Conservation (phyloP, 2,797 vertebrate genomes). For the Eurystomus glaucurus region DNA sequence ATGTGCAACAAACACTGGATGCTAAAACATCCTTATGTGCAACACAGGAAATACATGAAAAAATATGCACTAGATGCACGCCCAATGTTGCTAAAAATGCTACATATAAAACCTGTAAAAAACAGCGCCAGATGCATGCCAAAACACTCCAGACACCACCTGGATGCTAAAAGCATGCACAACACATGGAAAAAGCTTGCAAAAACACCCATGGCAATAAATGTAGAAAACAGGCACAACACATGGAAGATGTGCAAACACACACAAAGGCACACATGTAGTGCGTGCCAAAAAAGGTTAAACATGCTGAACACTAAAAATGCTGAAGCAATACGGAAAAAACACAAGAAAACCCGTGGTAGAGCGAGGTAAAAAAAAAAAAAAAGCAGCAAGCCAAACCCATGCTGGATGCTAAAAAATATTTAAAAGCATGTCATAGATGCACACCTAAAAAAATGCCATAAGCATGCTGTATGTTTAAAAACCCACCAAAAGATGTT, state of each 20-base stretch:
- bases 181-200: background rate
- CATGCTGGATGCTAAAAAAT: background rate
- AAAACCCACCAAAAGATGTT: background rate
- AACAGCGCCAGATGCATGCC: background rate
- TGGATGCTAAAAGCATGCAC: background rate
- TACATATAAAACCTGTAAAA: background rate
- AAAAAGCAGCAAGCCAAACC: background rate
- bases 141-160: background rate
- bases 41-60: background rate
- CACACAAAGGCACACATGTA: background rate
- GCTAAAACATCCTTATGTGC: background rate
- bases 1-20: background rate
- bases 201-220: background rate
- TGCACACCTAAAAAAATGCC: background rate
- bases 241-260: background rate
- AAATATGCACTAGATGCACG: background rate
- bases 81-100: rapidly evolving
- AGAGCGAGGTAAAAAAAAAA: background rate
- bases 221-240: background rate
- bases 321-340: background rate
- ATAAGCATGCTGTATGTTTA: background rate
- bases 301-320: background rate
- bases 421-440: background rate
- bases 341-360: rapidly evolving
- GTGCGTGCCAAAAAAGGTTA: background rate